Percentiles rank a stretch among this genome's conserved stretches.
phyloP scores from a whole-genome alignment of 1,140 invertebrate genomes.

The Hypsibius dujardini region DNA sequence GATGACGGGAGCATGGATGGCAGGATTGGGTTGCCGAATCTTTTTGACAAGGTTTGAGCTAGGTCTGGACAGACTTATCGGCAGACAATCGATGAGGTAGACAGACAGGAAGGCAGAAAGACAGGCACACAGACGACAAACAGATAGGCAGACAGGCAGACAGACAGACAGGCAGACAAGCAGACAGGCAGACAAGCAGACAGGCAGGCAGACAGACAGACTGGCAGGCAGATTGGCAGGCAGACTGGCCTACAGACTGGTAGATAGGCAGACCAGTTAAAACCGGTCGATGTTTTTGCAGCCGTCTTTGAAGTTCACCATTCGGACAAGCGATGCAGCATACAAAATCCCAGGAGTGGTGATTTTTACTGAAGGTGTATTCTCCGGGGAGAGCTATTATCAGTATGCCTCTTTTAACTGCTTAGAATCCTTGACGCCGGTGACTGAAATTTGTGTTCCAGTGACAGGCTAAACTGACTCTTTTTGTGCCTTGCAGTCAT shows the following conservation, averaged over 20 bases:
- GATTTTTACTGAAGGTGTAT: slow-evolving; percentile 80
- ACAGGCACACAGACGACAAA: too few relatives aligned
- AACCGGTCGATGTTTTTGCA: not conserved
- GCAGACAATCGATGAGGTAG: too few relatives aligned
- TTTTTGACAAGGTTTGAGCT: slow-evolving; percentile 1
- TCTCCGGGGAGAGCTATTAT: slow-evolving; percentile 65
- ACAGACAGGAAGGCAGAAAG: not conserved
- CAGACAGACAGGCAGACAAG: too few relatives aligned
- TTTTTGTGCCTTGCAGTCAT: slow-evolving; percentile 5
- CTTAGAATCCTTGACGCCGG: not conserved
- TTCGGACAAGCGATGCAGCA: not conserved
- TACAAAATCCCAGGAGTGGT: slow-evolving; percentile 49
- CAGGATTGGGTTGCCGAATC: not conserved
- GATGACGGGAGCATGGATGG: not conserved
- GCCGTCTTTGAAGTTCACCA: slow-evolving; percentile 9
- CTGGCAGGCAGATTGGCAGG: too few relatives aligned
- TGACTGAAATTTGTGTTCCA: not conserved
- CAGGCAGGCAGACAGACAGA: too few relatives aligned
- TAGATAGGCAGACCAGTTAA: too few relatives aligned
- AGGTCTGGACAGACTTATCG: not conserved
- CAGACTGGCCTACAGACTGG: too few relatives aligned
- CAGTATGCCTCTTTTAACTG: slow-evolving; percentile 40
- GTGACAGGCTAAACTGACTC: slow-evolving; percentile 2
- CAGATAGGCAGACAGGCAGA: too few relatives aligned
- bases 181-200: too few relatives aligned